Evolutionary conservation across 2,888 invertebrate genomes (phyloP).

Genomic region (Parascotia fuliginaria): DNA sequence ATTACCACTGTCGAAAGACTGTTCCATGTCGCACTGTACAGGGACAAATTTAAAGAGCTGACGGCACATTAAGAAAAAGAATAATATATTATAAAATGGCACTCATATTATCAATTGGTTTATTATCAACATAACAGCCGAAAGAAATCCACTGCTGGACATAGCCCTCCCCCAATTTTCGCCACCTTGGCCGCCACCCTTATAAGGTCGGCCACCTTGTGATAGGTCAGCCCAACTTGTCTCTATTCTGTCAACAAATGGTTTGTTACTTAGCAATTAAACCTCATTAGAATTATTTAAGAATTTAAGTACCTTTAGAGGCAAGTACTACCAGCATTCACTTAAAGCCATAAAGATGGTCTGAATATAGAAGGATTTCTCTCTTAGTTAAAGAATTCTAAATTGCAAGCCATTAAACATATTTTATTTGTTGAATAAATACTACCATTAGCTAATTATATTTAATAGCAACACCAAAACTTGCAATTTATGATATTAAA

Average conservation of each 20-base stretch:
- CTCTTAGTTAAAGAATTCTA: not conserved
- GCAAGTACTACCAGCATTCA: conserved; percentile 1
- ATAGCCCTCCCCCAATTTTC: too few relatives aligned
- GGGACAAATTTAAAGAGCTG: too few relatives aligned
- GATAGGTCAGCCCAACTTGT: too few relatives aligned
- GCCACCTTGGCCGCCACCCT: too few relatives aligned
- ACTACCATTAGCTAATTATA: conserved; percentile 7
- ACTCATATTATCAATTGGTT: too few relatives aligned
- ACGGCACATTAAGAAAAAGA: too few relatives aligned
- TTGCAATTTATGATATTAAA: conserved; percentile 13
- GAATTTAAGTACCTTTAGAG: conserved; percentile 17
- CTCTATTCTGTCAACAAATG: conserved; percentile 13
- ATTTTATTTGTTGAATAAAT: not conserved
- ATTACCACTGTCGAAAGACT: too few relatives aligned
- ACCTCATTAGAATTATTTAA: conserved; percentile 7
- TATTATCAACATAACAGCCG: too few relatives aligned
- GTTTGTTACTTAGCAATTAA: conserved; percentile 12
- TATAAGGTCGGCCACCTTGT: too few relatives aligned
- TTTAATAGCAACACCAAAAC: conserved; percentile 9
- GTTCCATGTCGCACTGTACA: too few relatives aligned
- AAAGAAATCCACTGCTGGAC: too few relatives aligned
- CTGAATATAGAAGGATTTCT: conserved; percentile 10
- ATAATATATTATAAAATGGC: too few relatives aligned
- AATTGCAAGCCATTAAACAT: not conserved
- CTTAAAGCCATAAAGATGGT: not conserved